Percentiles rank a stretch among this genome's conserved stretches.
Evolutionary conservation across 1,140 invertebrate species (phyloP).

Genomic region (Drosophila lini): DNA sequence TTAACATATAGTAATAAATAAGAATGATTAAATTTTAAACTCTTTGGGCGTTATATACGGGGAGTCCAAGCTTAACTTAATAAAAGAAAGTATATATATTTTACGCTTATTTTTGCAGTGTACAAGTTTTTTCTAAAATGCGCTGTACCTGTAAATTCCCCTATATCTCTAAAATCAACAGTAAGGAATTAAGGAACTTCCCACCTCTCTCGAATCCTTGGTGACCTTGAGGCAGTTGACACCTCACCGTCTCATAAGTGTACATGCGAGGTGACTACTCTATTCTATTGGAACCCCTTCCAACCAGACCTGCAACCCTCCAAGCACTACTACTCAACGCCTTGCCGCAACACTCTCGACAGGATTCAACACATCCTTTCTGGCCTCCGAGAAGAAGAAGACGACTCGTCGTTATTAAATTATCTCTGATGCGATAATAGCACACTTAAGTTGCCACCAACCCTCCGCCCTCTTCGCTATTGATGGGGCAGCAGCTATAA

Average conservation of each 20-base stretch:
- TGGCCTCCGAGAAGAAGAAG: conserved; percentile 58
- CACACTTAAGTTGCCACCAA: conserved; percentile 66
- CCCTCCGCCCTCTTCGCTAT: conserved; percentile 5
- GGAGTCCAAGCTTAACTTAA: no score
- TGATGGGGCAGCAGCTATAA: conserved; percentile 58
- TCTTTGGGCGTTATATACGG: no score
- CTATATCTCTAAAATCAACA: no score
- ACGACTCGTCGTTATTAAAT: conserved; percentile 75
- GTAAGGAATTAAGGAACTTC: not conserved
- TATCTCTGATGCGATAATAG: conserved; percentile 82
- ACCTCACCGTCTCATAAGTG: conserved; percentile 14
- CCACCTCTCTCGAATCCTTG: conserved; percentile 11
- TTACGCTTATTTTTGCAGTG: no score
- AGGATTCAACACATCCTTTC: conserved; percentile 69
- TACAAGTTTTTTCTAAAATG: no score
- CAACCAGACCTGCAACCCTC: conserved; percentile 8
- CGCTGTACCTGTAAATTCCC: no score
- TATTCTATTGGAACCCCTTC: not conserved
- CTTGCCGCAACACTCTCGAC: conserved; percentile 70
- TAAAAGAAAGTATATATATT: no score
- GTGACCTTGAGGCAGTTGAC: conserved; percentile 39
- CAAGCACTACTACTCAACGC: conserved; percentile 67
- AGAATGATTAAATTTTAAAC: no score
- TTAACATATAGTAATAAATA: no score
- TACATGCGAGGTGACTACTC: not conserved